Percentiles rank a stretch among this genome's conserved stretches.
Conservation (phyloP, 2,797 vertebrate species). For the Sebastes variabilis region DNA sequence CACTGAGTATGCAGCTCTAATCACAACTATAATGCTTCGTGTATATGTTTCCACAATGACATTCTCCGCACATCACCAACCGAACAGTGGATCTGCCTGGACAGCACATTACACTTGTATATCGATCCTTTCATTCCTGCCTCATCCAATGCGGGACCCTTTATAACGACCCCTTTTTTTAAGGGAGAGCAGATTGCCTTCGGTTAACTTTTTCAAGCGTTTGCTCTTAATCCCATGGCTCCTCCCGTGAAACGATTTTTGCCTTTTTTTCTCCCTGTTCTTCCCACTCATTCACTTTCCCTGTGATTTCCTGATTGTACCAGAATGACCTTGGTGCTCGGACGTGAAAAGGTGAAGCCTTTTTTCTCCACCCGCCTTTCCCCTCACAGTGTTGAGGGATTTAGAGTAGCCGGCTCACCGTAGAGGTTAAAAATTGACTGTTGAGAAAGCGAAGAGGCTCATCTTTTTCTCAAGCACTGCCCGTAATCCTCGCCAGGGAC, state of each 20-base stretch:
- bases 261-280: background rate
- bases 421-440: slow-evolving; percentile 69
- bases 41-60: background rate
- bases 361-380: slow-evolving; percentile 20
- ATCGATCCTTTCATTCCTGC: slow-evolving; percentile 1
- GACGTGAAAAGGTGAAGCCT: slow-evolving; percentile 65
- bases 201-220: background rate
- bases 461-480: slow-evolving; percentile 59
- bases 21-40: background rate
- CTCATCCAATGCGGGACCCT: background rate
- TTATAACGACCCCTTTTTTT: background rate
- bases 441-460: slow-evolving; percentile 59
- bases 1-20: background rate
- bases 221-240: slow-evolving; percentile 57
- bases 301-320: slow-evolving; percentile 55
- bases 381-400: slow-evolving; percentile 13
- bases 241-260: slow-evolving; percentile 59
- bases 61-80: background rate
- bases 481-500: slow-evolving; percentile 62
- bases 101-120: background rate
- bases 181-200: background rate
- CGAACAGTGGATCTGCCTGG: background rate
- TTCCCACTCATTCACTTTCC: background rate
- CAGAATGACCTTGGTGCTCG: slow-evolving; percentile 66
- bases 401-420: slow-evolving; percentile 56